Evolutionary conservation across 2,888 invertebrate genomes (phyloP), one percentile per base, ranked within the genome.

Genomic region (Saturnia japonica): DNA sequence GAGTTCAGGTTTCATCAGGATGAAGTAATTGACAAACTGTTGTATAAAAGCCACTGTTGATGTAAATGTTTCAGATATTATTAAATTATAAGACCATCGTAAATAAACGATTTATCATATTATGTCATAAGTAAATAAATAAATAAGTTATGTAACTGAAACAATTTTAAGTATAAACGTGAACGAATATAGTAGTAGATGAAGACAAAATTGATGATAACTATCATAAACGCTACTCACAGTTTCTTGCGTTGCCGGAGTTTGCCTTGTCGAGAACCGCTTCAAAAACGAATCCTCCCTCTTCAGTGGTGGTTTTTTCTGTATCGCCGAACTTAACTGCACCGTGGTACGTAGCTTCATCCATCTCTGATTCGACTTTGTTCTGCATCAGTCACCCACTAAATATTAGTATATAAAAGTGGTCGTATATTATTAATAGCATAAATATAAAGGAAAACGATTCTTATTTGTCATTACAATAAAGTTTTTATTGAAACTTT

Each of bases 261-360:
- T 97, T 90, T 98, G 98, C 67, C 99, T 95, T 9, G 98, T 98
- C 34, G 99, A 98, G 93, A 99, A 99, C 80, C 98, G 95, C 90
- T 98, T 97, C 82, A 99, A 94, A 90, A 99, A 99, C 68, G 97
- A 98, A 90, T 97, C 98, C 94, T 98, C 98, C 79, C 97, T 95
- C 91, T 98, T 99, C 86, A 98, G 93, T 67, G 97, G 97, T 73
- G 97, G 97, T 90, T 98, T 98, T 94, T 97, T 97, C 93, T 97
- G 97, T 74, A 96, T 96, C 70, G 98, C 98, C 74, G 97, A 97
- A 78, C 98, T 97, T 84, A 98, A 95, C 92, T 98, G 98, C 81
- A 98, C 98, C 68, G 99, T 99, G 71, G 98, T 98, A 79, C 99
- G 95, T 77, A 99, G 95, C 92, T 99, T 98, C 97, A 98, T 97